Evolutionary conservation across 2,113 vertebrate genomes (phyloP), one percentile per base, ranked within the genome.

Genomic region (Manacus vitellinus): DNA sequence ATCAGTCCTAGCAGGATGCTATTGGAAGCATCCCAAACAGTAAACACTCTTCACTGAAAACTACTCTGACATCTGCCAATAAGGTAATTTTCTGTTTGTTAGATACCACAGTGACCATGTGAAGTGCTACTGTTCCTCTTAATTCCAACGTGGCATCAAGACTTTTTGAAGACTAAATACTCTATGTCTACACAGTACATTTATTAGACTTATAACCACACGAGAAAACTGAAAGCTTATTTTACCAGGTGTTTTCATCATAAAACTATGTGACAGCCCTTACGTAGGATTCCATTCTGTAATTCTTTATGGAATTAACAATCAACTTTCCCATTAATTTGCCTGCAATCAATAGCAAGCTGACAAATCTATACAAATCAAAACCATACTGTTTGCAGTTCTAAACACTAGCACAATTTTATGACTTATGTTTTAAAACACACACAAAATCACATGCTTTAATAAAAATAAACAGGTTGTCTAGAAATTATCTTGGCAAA

Each of bases 11-110:
- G 16, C 25, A 80, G 37, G 54, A 77, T 19, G 16, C 8, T 12
- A 10, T 2, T 51, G n/a, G 22, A 81, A 80, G 39, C 2, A 4
- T 6, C 80, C 37, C 35, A 41, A 2, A 0, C 19, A 41, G 4
- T 6, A 41, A 63, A 31, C 58, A 9, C n/a, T 28, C 14, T 39
- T 27, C 25, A 61, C 22, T 2, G 0, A 70, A 65, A 89, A 22
- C 15, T n/a, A 4, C 20, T 66, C 39, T n/a, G 28, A 23, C 47
- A 63, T 8, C n/a, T 66, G 27, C 31, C 55, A 70, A 11, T 0
- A 5, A 84, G 20, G 23, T 6, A 17, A n/a, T 12, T 52, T 43
- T 43, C 37, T n/a, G 11, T 33, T 75, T 59, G 16, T 7, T 65
- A 21, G 20, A 56, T 27, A 39, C 9, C 44, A 7, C 72, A 49